Base-by-base conservation (phyloP, 2,888 invertebrate genomes). In the Pollenia amentaria region DNA sequence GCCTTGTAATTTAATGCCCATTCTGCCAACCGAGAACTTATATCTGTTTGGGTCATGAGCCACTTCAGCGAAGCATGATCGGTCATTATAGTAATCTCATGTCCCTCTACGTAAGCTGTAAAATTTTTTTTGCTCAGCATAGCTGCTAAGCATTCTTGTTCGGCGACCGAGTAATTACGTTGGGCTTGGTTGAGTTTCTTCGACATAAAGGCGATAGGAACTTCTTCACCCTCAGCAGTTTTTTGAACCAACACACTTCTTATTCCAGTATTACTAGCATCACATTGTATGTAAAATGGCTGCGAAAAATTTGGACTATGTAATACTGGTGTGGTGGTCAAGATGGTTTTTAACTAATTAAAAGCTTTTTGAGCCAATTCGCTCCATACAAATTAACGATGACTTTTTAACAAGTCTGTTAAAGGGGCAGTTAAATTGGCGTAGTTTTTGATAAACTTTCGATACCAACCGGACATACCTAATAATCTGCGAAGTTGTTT, bases 1-100 rank as follows among this genome's bases (percentile, higher is more conserved):
- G 1, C 60, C 60, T 48, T 83, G 86, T 79, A 21, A 29, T 62
- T 77, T 11, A 83, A 64, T 7, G 77, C 78, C 75, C 80, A 87
- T 8, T 72, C 55, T 12, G 83, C 88, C 14, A 88, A n/a, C 38
- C 88, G 21, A 88, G 90, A 69, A 29, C 80, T 86, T 3, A 90
- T 88, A 38, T 90, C 89, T 40, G 89, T 89, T 76, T 90, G 87
- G 8, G 84, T 88, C 85, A 89, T 83, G 0, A 91, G 18, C n/a
- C n/a, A n/a, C n/a, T n/a, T n/a, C n/a, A n/a, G n/a, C n/a, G n/a
- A n/a, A n/a, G n/a, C n/a, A n/a, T n/a, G n/a, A n/a, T 21, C 10
- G 14, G 6, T 62, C 4, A 57, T 29, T 10, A 57, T 14, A 12
- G 57, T 60, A 11, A 55, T 18, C 55, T 55, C 51, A 40, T 38